These are phyloP conservation scores for Thamnophis elegans DNA, from an alignment of 2,797 vertebrate species.

Conservation along the genomic window DNA sequence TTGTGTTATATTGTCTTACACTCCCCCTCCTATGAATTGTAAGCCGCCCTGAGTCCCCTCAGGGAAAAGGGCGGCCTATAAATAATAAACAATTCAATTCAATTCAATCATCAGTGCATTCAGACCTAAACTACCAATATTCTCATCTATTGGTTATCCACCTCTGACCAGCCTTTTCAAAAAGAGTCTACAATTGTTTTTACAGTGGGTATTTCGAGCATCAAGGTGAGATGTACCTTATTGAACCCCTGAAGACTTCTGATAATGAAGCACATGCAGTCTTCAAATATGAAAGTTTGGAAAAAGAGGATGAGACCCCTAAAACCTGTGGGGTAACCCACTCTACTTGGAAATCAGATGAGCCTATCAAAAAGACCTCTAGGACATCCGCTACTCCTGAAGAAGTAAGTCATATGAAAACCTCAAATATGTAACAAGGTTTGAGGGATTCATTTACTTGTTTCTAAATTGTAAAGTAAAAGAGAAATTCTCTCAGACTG, in stretches of 20 bases:
- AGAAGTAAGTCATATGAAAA: slow-evolving; percentile 38
- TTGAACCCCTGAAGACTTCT: slow-evolving; percentile 66
- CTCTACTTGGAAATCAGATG: slow-evolving; percentile 53
- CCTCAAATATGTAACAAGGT: background rate
- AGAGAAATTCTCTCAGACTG: background rate
- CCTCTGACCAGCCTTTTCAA: background rate
- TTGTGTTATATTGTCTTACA: too few relatives aligned
- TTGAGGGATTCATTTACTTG: background rate
- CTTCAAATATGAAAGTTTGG: slow-evolving; percentile 53
- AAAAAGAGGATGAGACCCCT: slow-evolving; percentile 18
- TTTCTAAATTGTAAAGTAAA: background rate
- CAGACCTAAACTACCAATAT: background rate
- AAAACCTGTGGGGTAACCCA: slow-evolving; percentile 57
- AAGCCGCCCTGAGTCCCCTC: too few relatives aligned
- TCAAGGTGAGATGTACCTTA: slow-evolving; percentile 66
- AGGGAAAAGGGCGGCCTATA: too few relatives aligned
- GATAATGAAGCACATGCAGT: slow-evolving; percentile 54
- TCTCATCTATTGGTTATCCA: too few relatives aligned
- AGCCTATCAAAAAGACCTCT: slow-evolving; percentile 36
- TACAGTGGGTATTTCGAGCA: slow-evolving; percentile 71
- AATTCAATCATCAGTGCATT: background rate
- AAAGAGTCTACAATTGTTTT: slow-evolving; percentile 9
- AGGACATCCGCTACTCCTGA: background rate
- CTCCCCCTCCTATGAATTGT: too few relatives aligned
- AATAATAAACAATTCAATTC: too few relatives aligned